These are phyloP conservation scores for Lepetodrilus schrolli DNA, from an alignment of 2,888 invertebrate species.

Conservation along the genomic window DNA sequence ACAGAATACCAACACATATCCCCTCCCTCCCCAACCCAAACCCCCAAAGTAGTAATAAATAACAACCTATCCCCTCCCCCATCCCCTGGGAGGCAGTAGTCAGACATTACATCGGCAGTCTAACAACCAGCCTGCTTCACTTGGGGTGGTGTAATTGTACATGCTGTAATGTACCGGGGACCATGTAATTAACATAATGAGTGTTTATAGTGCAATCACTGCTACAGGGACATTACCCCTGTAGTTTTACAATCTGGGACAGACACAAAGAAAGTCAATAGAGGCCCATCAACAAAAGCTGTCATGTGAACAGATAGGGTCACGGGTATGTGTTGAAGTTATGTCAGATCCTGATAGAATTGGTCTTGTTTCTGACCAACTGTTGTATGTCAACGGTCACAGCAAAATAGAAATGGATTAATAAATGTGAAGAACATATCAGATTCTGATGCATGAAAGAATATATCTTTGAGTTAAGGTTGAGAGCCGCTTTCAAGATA, in stretches of 20 bases:
- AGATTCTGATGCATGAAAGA: no score
- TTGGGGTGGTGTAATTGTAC: background rate
- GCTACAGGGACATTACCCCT: background rate
- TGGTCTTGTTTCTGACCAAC: no score
- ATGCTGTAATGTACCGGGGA: background rate
- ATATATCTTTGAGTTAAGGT: no score
- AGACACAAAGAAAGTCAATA: no score
- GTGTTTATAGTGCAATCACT: slow-evolving; percentile 15
- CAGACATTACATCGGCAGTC: background rate
- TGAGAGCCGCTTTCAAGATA: no score
- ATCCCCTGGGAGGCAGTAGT: background rate
- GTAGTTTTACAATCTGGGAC: background rate
- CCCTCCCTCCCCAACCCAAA: no score
- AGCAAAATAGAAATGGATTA: no score
- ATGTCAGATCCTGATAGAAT: no score
- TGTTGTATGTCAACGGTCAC: no score
- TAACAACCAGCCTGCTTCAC: background rate
- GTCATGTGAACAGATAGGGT: background rate
- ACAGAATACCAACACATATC: no score
- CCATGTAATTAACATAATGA: slow-evolving; percentile 2
- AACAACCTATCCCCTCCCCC: background rate
- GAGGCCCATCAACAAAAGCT: background rate
- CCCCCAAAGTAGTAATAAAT: slow-evolving; percentile 6
- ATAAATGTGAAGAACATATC: no score
- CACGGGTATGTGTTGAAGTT: no score